A percentile compares a stretch with the other conserved stretches of the same genome.
Evolutionary conservation across 2,113 vertebrate species (phyloP).

Genomic region (Cisticola juncidis): DNA sequence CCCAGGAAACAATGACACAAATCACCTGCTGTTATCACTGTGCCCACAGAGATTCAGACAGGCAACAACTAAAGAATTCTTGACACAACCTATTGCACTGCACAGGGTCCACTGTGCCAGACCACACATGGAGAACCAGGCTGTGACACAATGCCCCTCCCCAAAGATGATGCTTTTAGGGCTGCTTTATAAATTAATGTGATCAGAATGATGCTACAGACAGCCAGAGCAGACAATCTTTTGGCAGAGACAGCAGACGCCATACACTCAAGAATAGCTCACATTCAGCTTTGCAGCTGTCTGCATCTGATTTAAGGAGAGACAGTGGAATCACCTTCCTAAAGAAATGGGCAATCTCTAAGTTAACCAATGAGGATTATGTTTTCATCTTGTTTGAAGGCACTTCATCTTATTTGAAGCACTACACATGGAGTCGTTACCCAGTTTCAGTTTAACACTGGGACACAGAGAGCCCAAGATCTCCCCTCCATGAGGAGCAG

Average conservation of each 20-base stretch:
- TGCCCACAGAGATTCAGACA: background rate
- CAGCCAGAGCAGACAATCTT: background rate
- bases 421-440: background rate
- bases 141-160: background rate
- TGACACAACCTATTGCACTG: background rate
- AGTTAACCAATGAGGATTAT: background rate
- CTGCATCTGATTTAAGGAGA: background rate
- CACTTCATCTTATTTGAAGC: background rate
- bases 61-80: background rate
- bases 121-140: background rate
- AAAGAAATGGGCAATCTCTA: background rate
- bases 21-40: background rate
- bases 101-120: background rate
- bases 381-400: background rate
- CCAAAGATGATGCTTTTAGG: background rate
- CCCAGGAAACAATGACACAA: background rate
- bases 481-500: background rate
- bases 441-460: background rate
- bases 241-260: background rate
- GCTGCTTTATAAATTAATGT: background rate
- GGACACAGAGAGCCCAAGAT: background rate
- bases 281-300: accelerated
- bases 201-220: background rate
- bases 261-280: background rate
- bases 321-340: background rate